Evolutionary conservation across 2,113 vertebrate species (phyloP).

Genomic region (Crotophaga sulcirostris): DNA sequence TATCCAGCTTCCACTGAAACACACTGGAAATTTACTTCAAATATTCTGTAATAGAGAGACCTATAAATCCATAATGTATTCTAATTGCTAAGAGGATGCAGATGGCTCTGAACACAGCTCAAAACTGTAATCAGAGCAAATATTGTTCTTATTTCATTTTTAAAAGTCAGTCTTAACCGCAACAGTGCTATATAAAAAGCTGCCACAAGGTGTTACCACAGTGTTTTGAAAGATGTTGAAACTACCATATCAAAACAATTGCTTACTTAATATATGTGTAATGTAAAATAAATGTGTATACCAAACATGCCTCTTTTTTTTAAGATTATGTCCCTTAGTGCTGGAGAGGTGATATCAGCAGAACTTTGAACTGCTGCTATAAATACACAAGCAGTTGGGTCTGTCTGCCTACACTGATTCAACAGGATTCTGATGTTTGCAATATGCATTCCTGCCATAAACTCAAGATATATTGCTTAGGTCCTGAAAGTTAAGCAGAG

Average conservation of each 20-base stretch:
- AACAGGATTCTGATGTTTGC: rapidly evolving
- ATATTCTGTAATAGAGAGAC: background rate
- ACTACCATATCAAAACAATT: background rate
- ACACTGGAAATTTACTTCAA: background rate
- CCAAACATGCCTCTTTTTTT: background rate
- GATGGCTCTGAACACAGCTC: background rate
- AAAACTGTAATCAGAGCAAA: background rate
- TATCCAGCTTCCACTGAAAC: background rate
- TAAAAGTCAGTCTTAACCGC: background rate
- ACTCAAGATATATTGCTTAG: background rate
- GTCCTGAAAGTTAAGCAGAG: background rate
- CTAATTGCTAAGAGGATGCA: background rate
- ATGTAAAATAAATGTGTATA: background rate
- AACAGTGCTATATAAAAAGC: background rate
- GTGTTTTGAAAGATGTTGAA: background rate
- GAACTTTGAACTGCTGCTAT: background rate
- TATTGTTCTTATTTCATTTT: background rate
- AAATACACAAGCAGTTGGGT: background rate
- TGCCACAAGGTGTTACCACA: constrained; percentile 62
- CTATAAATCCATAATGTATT: background rate
- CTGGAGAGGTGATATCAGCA: background rate
- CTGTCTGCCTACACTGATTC: background rate
- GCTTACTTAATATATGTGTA: background rate
- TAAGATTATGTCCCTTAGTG: background rate
- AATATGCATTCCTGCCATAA: background rate